Conservation (phyloP, 2,113 vertebrate genomes). For the Rhinolophus sinicus region DNA sequence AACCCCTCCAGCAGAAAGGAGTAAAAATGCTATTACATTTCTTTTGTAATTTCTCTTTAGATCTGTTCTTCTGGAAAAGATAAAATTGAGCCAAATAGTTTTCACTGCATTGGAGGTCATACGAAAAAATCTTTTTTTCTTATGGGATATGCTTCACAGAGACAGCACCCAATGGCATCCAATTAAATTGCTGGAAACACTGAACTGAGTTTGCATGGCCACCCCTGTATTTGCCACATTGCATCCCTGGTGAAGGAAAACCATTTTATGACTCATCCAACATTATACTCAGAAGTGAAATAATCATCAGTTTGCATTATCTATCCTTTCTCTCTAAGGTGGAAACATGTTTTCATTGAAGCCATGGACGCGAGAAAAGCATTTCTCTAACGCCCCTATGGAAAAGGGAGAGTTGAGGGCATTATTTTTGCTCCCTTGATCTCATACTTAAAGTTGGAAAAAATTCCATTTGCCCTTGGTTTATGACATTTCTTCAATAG, state of each 20-base stretch:
- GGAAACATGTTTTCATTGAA: background rate
- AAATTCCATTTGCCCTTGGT: background rate
- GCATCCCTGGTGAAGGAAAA: slow-evolving; percentile 46
- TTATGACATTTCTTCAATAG: background rate
- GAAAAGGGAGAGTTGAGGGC: background rate
- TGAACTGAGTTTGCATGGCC: slow-evolving; percentile 46
- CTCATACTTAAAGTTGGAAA: background rate
- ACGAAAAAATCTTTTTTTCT: slow-evolving; percentile 65
- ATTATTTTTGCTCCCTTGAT: background rate
- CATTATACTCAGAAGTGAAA: slow-evolving; percentile 42
- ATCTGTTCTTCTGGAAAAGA: slow-evolving; percentile 76
- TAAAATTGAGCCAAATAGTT: slow-evolving; percentile 72
- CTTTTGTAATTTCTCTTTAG: slow-evolving; percentile 78
- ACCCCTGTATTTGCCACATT: slow-evolving; percentile 35
- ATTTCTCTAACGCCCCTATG: background rate
- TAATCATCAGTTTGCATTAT: background rate
- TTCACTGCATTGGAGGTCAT: slow-evolving; percentile 70
- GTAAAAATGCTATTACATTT: slow-evolving; percentile 77
- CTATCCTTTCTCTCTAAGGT: background rate
- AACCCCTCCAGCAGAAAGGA: slow-evolving; percentile 73
- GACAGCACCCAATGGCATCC: slow-evolving; percentile 44
- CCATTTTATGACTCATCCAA: slow-evolving; percentile 42
- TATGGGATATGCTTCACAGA: slow-evolving; percentile 50
- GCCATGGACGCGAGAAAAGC: background rate
- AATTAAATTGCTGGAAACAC: slow-evolving; percentile 44